Evolutionary conservation across 2,113 vertebrate species (phyloP).

Genomic region (Paracanthobrama guichenoti): DNA sequence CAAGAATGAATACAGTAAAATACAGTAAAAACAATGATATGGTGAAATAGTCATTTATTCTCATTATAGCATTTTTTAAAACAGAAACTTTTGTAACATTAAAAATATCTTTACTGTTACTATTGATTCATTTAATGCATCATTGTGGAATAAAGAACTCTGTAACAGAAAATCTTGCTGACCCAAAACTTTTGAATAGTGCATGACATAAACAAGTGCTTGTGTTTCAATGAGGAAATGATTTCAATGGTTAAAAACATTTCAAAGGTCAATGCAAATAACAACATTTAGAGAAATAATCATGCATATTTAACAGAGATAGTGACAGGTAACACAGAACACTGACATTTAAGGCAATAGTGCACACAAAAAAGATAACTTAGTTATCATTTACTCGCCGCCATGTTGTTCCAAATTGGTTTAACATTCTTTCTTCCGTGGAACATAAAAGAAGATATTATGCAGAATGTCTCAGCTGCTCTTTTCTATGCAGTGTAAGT

Average conservation of each 20-base stretch:
- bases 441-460: neutral
- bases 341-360: neutral
- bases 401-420: neutral
- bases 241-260: neutral
- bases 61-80: no score
- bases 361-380: neutral
- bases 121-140: neutral
- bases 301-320: constrained; percentile 3
- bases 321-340: neutral
- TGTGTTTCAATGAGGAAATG: neutral
- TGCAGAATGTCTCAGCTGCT: neutral
- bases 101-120: neutral
- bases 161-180: neutral
- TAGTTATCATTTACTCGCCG: neutral
- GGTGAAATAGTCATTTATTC: neutral
- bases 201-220: neutral
- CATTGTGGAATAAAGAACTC: neutral
- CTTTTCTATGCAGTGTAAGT: neutral
- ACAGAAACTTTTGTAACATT: neutral
- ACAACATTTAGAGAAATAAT: constrained; percentile 12
- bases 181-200: neutral
- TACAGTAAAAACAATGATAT: neutral
- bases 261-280: constrained; percentile 1
- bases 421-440: neutral
- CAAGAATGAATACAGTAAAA: neutral